A percentile compares a stretch with the other conserved stretches of the same genome.
phyloP scores from a whole-genome alignment of 2,888 invertebrate genomes.

The Erannis defoliaria region DNA sequence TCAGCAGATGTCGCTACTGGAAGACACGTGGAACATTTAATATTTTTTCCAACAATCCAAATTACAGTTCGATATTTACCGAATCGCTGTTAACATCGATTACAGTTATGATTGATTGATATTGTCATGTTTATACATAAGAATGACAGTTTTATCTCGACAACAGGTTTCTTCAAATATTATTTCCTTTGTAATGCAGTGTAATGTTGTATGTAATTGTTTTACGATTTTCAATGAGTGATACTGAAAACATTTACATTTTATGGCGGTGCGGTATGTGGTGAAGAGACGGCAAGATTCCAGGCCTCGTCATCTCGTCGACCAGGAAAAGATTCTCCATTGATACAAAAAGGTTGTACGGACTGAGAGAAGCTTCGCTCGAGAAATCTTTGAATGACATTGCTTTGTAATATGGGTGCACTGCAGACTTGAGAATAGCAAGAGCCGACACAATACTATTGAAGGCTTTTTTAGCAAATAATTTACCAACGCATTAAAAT shows the following conservation, averaged over 20 bases:
- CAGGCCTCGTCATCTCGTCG: conserved; percentile 58
- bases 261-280: conserved; percentile 78
- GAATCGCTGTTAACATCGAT: conserved; percentile 34
- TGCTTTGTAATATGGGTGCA: conserved; percentile 60
- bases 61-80: conserved; percentile 37
- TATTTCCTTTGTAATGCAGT: conserved; percentile 29
- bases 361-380: conserved; percentile 57
- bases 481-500: too few relatives aligned
- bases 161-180: conserved; percentile 20
- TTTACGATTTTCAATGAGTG: conserved; percentile 67
- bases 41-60: conserved; percentile 41
- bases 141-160: conserved; percentile 27
- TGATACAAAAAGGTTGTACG: conserved; percentile 63
- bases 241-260: conserved; percentile 76
- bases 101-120: conserved; percentile 58
- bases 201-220: conserved; percentile 65
- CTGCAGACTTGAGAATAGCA: conserved; percentile 46
- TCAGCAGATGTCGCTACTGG: conserved; percentile 57
- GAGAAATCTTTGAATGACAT: conserved; percentile 79
- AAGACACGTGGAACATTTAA: conserved; percentile 54
- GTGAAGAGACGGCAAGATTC: conserved; percentile 67
- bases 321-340: conserved; percentile 82
- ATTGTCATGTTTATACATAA: conserved; percentile 50
- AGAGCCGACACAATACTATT: conserved; percentile 40
- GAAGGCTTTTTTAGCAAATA: background rate